A percentile compares a stretch with the other conserved stretches of the same genome.
phyloP scores from a whole-genome alignment of 2,113 vertebrate species.

The Sigmodon hispidus region DNA sequence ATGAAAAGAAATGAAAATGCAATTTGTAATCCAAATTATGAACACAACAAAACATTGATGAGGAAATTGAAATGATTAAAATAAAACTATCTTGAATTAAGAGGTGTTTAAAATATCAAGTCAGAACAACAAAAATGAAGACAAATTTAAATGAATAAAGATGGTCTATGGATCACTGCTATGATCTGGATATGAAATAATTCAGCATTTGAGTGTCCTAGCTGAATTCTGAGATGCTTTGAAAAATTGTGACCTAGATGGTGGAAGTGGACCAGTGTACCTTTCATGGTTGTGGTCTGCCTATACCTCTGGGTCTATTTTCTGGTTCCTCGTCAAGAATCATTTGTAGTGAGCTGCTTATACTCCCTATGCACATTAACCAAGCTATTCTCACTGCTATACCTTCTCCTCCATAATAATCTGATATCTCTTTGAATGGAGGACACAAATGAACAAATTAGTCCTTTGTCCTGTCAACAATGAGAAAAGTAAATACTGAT shows the following conservation, averaged over 20 bases:
- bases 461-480: background rate
- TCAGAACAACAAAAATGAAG: background rate
- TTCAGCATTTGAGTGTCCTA: background rate
- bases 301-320: background rate
- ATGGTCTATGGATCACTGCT: no score
- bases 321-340: background rate
- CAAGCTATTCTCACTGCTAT: rapidly evolving
- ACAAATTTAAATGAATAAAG: background rate
- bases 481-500: background rate
- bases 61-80: background rate
- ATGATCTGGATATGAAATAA: background rate
- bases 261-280: no score
- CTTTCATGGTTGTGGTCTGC: background rate
- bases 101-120: background rate
- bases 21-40: background rate
- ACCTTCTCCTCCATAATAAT: no score
- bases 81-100: background rate
- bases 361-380: background rate
- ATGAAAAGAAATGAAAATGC: background rate
- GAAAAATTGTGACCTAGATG: background rate
- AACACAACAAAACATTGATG: background rate
- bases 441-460: background rate
- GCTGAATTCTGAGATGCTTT: no score
- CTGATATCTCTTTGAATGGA: background rate
- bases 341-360: no score